Conservation (phyloP, 2,113 vertebrate species). For the Prionailurus viverrinus region DNA sequence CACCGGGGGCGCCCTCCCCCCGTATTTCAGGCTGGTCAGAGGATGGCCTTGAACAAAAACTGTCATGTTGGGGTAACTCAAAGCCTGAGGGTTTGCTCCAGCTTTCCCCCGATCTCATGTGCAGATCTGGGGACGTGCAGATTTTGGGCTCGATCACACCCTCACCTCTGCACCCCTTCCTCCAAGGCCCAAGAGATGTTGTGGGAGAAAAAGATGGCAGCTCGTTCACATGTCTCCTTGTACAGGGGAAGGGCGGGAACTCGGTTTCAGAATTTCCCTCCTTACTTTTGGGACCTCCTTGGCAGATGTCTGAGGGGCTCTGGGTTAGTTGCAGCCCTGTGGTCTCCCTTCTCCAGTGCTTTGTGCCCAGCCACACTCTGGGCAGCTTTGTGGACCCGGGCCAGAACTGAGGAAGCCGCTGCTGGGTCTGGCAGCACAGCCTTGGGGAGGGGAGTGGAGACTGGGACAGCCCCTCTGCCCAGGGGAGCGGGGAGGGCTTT, state of each 20-base stretch:
- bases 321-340: not conserved
- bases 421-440: not conserved
- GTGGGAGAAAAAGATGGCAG: not conserved
- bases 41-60: not conserved
- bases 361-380: not conserved
- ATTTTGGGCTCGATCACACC: not conserved
- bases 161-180: not conserved
- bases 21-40: not conserved
- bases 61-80: not conserved
- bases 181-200: not conserved
- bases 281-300: not conserved
- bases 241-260: not conserved
- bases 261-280: not conserved
- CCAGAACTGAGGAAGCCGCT: not conserved
- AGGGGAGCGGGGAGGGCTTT: not conserved
- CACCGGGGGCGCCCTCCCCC: rapidly evolving
- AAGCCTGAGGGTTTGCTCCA: not conserved
- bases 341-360: not conserved
- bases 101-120: not conserved
- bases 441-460: not conserved
- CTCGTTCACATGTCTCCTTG: not conserved
- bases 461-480: not conserved
- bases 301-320: not conserved
- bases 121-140: not conserved
- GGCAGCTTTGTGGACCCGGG: not conserved